These are phyloP conservation scores for Himalopsyche japonica DNA, from an alignment of 2,888 invertebrate genomes.

Conservation along the genomic window DNA sequence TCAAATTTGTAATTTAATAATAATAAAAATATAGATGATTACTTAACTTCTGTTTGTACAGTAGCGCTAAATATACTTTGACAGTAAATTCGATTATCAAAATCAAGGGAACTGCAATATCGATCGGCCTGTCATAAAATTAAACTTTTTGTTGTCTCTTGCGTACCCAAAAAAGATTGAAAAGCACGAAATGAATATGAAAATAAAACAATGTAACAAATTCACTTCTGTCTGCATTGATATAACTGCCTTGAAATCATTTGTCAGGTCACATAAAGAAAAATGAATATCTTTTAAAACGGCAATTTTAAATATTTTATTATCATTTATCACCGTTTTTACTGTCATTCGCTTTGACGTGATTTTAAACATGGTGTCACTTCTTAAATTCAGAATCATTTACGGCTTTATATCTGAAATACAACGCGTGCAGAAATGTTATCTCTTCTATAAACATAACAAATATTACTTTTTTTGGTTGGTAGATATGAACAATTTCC, in stretches of 20 bases:
- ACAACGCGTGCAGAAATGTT: background rate
- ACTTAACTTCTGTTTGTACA: slow-evolving; percentile 12
- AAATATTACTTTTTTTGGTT: background rate
- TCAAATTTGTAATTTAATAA: slow-evolving; percentile 10
- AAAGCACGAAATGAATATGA: slow-evolving; percentile 19
- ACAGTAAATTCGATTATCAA: slow-evolving; percentile 6
- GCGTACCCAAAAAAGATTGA: slow-evolving; percentile 15
- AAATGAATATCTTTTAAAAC: slow-evolving; percentile 12
- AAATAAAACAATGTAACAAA: slow-evolving; percentile 23
- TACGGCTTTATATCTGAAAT: background rate
- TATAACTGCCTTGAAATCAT: slow-evolving; percentile 18
- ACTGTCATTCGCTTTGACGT: background rate
- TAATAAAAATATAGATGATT: background rate
- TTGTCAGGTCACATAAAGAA: slow-evolving; percentile 20
- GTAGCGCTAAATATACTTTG: slow-evolving; percentile 21
- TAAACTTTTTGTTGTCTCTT: slow-evolving; percentile 3
- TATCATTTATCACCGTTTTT: background rate
- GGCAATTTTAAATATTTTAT: background rate
- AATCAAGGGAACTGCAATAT: slow-evolving; percentile 10
- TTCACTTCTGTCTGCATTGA: slow-evolving; percentile 17
- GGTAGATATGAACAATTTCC: background rate
- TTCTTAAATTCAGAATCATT: background rate
- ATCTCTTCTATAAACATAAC: background rate
- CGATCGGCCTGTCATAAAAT: background rate
- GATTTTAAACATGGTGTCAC: background rate